These are phyloP conservation scores for Trachythela sp. DNA, from an alignment of 64 coral and sea anemone genomes.

Conservation along the genomic window DNA sequence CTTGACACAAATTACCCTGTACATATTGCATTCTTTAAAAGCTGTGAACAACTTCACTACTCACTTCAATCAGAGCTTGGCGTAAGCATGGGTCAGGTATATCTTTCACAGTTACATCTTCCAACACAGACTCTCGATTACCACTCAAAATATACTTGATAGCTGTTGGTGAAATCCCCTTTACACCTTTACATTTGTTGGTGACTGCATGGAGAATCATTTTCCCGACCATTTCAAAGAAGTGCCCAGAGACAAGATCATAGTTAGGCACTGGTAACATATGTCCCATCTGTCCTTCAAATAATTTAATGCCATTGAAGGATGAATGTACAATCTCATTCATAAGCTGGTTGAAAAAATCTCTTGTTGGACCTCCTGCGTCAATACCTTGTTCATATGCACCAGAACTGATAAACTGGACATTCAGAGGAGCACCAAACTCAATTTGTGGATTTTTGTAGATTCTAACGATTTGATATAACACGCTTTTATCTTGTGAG, in stretches of 20 bases:
- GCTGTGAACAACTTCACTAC: no score
- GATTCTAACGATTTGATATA: constrained; percentile 20
- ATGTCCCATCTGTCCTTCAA: constrained; percentile 36
- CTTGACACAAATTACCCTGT: no score
- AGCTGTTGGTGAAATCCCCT: constrained; percentile 26
- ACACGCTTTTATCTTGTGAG: constrained; percentile 26
- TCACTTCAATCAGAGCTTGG: no score
- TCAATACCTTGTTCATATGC: constrained; percentile 12
- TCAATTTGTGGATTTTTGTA: constrained; percentile 47
- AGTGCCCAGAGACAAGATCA: constrained; percentile 6
- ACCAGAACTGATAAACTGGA: constrained; percentile 26
- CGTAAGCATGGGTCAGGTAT: constrained; percentile 44
- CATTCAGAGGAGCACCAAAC: constrained; percentile 24
- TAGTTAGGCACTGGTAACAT: constrained; percentile 29
- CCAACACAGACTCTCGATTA: constrained; percentile 37
- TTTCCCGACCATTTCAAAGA: constrained; percentile 34
- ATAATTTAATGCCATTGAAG: constrained; percentile 43
- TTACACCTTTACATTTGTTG: constrained; percentile 39
- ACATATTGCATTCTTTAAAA: no score
- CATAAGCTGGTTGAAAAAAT: constrained; percentile 26
- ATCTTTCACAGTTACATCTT: constrained; percentile 27
- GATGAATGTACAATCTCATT: constrained; percentile 27
- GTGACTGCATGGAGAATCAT: constrained; percentile 38
- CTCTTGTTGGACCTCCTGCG: constrained; percentile 34
- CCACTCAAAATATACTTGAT: constrained; percentile 43